A percentile compares a stretch with the other conserved stretches of the same genome.
Evolutionary conservation across 2,888 invertebrate genomes (phyloP).

Genomic region (Diloba caeruleocephala): DNA sequence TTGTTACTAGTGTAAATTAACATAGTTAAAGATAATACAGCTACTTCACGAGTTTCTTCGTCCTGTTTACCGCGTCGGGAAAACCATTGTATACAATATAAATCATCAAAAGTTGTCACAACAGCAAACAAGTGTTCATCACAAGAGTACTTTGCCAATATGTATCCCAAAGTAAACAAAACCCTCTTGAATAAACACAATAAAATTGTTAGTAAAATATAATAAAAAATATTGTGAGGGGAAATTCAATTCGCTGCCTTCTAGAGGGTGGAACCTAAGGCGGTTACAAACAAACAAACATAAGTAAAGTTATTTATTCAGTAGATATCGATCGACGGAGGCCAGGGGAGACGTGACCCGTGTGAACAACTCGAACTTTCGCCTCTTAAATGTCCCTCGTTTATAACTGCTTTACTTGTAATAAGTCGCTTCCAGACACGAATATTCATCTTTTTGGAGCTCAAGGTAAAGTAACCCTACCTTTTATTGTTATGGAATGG

Average conservation of each 20-base stretch:
- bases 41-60: no score
- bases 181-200: conserved; percentile 23
- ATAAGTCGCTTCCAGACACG: conserved; percentile 29
- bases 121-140: not conserved
- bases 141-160: not conserved
- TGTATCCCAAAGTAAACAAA: conserved; percentile 18
- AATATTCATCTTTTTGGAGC: conserved; percentile 27
- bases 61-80: no score
- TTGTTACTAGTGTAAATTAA: no score
- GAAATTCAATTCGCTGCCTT: conserved; percentile 46
- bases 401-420: conserved; percentile 50
- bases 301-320: conserved; percentile 65
- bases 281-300: conserved; percentile 54
- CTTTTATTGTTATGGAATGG: conserved; percentile 9
- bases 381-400: conserved; percentile 34
- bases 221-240: conserved; percentile 37
- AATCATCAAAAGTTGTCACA: not conserved
- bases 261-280: conserved; percentile 29
- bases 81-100: not conserved
- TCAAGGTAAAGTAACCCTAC: conserved; percentile 5
- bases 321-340: conserved; percentile 59
- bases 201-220: conserved; percentile 35
- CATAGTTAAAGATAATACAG: no score
- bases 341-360: conserved; percentile 59
- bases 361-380: conserved; percentile 46